Base-by-base conservation (phyloP, 2,888 invertebrate genomes). In the Pseudococcus viburni region DNA sequence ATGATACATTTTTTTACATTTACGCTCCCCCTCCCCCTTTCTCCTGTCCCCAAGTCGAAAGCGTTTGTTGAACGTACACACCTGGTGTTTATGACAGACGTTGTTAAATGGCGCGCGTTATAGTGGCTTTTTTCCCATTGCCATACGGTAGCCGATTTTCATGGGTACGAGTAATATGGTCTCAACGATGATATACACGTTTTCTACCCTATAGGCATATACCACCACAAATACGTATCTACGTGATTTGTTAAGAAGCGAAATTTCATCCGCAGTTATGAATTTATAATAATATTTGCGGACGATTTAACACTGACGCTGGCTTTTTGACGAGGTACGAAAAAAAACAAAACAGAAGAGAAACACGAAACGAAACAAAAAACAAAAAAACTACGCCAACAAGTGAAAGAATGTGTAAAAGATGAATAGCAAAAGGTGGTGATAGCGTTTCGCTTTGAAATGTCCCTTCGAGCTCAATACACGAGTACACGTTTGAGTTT, bases 201-300 rank as follows among this genome's bases (percentile, higher is more conserved):
- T 64, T 64, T 17, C 17, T 11, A 64, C 26, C 33, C 26, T 39
- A 39, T 39, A 26, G 68, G 22, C 68, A 22, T 26, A 19, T 22
- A 68, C 22, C 68, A 64, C 64, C 17, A 19, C 17, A 64, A 8
- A 15, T 64, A 64, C 64, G 64, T 64, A 17, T 33, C 26, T 33
- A 77, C 77, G 77, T 77, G 77, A 77, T 77, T 77, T 77, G 77
- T 77, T 77, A 77, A 77, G 77, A 77, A 9, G 64, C 19, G 77
- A 77, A 77, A 77, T 77, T 77, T 77, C 77, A 77, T 39, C 77
- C 77, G 77, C 77, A 17, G 77, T 39, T 77, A 77, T 77, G 77
- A 77, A 77, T 77, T 77, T 77, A 39, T 39, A 77, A 77, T 77
- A 33, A 77, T 77, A 77, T 77, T 77, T 77, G 77, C 77, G 33